Conservation (phyloP, 2,113 vertebrate species). For the Corydoras sp. region DNA sequence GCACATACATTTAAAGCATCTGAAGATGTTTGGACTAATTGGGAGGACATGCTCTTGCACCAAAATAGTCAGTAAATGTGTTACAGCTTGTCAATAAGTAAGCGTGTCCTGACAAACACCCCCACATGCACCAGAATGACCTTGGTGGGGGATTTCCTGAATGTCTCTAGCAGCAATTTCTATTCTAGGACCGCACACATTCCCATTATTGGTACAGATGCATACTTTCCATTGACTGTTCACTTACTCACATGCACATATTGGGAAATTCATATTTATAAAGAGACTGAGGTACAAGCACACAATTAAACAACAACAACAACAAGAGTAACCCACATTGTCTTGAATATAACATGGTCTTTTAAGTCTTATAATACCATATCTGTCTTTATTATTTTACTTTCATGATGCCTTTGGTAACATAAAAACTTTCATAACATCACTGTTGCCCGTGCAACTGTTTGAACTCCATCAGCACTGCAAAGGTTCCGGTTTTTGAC, state of each 20-base stretch:
- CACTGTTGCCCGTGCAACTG: no score
- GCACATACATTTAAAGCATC: background rate
- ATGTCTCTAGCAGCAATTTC: conserved; percentile 55
- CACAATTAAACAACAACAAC: no score
- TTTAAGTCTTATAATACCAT: no score
- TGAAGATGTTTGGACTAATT: conserved; percentile 7
- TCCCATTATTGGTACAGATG: conserved; percentile 54
- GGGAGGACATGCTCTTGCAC: conserved; percentile 10
- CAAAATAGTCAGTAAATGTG: conserved; percentile 21
- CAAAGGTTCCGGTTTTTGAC: no score
- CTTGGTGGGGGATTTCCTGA: conserved; percentile 60
- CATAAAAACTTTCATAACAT: no score
- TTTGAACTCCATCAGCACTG: no score
- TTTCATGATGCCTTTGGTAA: no score
- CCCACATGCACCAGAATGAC: conserved; percentile 33
- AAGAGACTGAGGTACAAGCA: background rate
- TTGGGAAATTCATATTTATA: background rate
- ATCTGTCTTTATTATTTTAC: no score
- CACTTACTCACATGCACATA: conserved; percentile 4
- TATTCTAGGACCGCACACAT: conserved; percentile 67
- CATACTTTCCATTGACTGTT: conserved; percentile 55
- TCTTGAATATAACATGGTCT: no score
- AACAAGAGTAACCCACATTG: no score
- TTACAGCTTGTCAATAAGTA: conserved; percentile 18
- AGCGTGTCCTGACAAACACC: conserved; percentile 15